A percentile compares a stretch with the other conserved stretches of the same genome.
Conservation (phyloP, 2,888 invertebrate genomes). For the Sphecodes monilicornis region DNA sequence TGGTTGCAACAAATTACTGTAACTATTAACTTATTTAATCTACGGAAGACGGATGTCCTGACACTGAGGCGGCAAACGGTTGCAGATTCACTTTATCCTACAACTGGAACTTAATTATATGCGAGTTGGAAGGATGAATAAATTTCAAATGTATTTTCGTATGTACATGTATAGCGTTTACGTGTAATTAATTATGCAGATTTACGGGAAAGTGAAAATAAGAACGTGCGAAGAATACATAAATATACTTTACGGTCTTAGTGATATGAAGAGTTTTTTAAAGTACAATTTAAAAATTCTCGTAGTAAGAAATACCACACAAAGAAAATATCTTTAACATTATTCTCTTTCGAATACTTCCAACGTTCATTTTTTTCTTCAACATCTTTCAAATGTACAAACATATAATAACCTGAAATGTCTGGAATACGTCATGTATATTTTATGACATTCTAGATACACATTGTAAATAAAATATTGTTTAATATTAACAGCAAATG, state of each 20-base stretch:
- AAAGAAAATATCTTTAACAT: neutral
- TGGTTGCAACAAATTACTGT: neutral
- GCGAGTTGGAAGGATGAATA: neutral
- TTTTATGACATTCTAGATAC: no score
- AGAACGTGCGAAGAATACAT: neutral
- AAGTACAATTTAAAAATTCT: neutral
- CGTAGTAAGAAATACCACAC: neutral
- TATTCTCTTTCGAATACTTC: no score
- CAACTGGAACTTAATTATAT: neutral
- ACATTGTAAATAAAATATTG: no score
- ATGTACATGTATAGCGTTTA: neutral
- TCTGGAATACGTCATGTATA: no score
- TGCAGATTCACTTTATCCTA: neutral
- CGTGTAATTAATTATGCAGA: neutral
- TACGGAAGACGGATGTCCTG: neutral
- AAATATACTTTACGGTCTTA: neutral
- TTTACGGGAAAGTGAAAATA: neutral
- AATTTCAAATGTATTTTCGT: neutral
- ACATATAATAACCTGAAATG: no score
- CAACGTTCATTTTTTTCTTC: neutral
- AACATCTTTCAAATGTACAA: no score
- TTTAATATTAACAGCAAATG: no score
- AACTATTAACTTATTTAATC: conserved; percentile 9
- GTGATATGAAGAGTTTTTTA: no score
- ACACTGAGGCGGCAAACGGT: neutral